phyloP scores from a whole-genome alignment of 2,888 invertebrate genomes.

The Belgica antarctica region DNA sequence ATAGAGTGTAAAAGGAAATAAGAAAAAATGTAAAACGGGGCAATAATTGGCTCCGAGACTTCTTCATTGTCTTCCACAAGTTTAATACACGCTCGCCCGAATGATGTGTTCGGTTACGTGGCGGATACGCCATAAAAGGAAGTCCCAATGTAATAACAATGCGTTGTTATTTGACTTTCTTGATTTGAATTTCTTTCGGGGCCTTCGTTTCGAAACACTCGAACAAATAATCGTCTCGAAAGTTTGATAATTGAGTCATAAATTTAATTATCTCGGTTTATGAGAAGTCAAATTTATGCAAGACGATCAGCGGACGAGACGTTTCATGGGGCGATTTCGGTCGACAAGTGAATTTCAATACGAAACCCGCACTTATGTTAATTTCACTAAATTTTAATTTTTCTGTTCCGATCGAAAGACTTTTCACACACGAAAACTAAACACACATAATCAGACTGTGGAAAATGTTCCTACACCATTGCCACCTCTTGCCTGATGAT shows the following conservation, averaged over 20 bases:
- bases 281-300: neutral
- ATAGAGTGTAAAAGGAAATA: neutral
- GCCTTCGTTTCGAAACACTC: neutral
- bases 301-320: neutral
- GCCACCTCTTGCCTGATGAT: too few relatives aligned
- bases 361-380: neutral
- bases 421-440: too few relatives aligned
- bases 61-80: neutral
- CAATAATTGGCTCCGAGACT: neutral
- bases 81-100: neutral
- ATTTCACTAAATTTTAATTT: neutral
- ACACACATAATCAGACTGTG: too few relatives aligned
- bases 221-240: neutral
- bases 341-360: neutral
- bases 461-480: too few relatives aligned
- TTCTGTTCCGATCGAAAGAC: neutral
- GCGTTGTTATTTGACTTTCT: constrained; percentile 38
- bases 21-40: neutral
- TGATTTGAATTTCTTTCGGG: neutral
- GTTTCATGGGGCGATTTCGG: neutral
- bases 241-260: neutral
- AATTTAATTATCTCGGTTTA: neutral
- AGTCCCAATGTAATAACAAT: constrained; percentile 40
- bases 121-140: constrained; percentile 42
- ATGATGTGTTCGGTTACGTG: neutral